Base-by-base conservation (phyloP, 2,113 vertebrate genomes). In the Hipposideros armiger region DNA sequence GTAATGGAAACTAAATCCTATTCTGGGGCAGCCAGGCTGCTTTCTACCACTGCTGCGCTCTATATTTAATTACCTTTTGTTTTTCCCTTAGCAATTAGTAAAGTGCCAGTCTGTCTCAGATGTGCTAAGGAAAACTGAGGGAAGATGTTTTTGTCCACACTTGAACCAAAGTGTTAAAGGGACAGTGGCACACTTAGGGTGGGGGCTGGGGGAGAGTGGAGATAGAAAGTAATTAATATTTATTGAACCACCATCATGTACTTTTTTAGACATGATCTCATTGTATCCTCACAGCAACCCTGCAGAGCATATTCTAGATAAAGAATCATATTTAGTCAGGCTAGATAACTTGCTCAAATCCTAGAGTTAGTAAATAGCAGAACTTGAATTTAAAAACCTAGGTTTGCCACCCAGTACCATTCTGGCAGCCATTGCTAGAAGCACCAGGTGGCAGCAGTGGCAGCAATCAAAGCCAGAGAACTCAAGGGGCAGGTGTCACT, bases 251-350 rank as follows among this genome's bases (percentile, higher is more conserved):
- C 88, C 91, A 86, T 84, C 64, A 72, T 90, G 58, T 32, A 26
- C 91, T 9, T 78, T 96, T 97, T 91, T 28, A 97, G 96, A 87
- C 28, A 96, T 97, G 97, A 95, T 87, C 96, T 97, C 97, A 97
- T 91, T 95, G 70, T 94, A 66, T 94, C 91, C 91, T 96, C 89
- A 91, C 62, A 83, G 58, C 56, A 62, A 95, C 91, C 40, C 84
- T 90, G 58, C 19, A 87, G 64, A 86, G 50, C 76, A 45, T 89
- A 58, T 91, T 93, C 73, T 73, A 94, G 54, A 70, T 73, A 91
- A 54, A 77, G 26, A 77, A 69, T 77, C 30, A 64, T 47, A 58
- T 50, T 94, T 78, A 74, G 64, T 56, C 58, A 86, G 80, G 58
- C 24, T 30, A 77, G 50, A 14, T 64, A 69, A 76, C 60, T 85